Conservation (phyloP, 2,888 invertebrate species). For the Falcaria lacertinaria region DNA sequence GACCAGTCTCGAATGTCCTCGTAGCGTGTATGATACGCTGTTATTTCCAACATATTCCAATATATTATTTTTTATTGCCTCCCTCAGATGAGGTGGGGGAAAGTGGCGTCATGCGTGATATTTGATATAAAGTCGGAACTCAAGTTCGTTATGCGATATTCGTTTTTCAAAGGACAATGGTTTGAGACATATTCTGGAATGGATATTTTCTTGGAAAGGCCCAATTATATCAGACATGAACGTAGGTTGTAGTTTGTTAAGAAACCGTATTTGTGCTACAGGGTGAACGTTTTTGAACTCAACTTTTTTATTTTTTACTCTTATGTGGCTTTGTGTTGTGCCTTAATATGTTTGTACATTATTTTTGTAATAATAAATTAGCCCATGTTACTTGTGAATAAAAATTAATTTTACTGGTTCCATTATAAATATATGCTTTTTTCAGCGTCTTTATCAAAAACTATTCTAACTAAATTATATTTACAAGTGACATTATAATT, state of each 20-base stretch:
- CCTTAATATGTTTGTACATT: too few relatives aligned
- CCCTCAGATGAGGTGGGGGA: conserved; percentile 47
- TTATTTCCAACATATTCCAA: conserved; percentile 81
- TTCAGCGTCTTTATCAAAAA: too few relatives aligned
- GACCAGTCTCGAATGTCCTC: conserved; percentile 73
- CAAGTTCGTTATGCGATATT: conserved; percentile 78
- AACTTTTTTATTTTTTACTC: too few relatives aligned
- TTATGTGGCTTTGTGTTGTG: too few relatives aligned
- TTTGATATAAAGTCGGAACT: conserved; percentile 80
- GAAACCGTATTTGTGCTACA: conserved; percentile 34
- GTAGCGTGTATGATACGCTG: conserved; percentile 72
- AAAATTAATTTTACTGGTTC: too few relatives aligned
- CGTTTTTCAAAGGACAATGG: conserved; percentile 79
- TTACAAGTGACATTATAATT: too few relatives aligned
- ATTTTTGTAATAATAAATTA: too few relatives aligned
- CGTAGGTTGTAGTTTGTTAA: conserved; percentile 64
- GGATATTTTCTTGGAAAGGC: conserved; percentile 65
- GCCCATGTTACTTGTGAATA: too few relatives aligned
- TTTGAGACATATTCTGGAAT: conserved; percentile 68
- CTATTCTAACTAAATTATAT: too few relatives aligned
- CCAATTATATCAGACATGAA: conserved; percentile 73
- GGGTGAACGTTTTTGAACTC: conserved; percentile 22
- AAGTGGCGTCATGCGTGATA: conserved; percentile 76
- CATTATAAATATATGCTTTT: too few relatives aligned
- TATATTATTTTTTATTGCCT: conserved; percentile 81